Conservation (phyloP, 2,797 vertebrate species). For the Sebastes taczanowskii region DNA sequence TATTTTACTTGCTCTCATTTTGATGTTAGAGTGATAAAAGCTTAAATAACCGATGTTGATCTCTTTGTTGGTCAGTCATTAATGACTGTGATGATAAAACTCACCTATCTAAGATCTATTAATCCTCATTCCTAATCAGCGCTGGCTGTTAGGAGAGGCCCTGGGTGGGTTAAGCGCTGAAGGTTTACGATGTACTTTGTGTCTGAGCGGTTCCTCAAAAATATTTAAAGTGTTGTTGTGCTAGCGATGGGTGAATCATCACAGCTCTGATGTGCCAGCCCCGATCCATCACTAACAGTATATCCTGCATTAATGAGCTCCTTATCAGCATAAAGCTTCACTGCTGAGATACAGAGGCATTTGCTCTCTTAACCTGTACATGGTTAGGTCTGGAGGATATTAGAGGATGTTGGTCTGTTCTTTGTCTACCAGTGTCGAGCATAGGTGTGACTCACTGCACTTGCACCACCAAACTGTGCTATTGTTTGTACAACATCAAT, state of each 20-base stretch:
- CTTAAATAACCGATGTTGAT: background rate
- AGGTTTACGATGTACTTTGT: conserved; percentile 37
- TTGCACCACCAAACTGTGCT: conserved; percentile 33
- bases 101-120: background rate
- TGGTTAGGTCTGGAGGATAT: conserved; percentile 37
- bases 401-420: conserved; percentile 34
- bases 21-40: background rate
- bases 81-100: background rate
- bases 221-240: conserved; percentile 59
- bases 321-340: conserved; percentile 62
- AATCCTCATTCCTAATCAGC: background rate
- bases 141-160: conserved; percentile 13
- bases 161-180: conserved; percentile 18
- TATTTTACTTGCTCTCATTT: background rate
- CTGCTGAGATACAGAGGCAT: conserved; percentile 48
- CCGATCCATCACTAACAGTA: conserved; percentile 56
- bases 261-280: conserved; percentile 45
- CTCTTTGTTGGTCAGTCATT: background rate
- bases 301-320: conserved; percentile 67
- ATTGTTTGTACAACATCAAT: conserved; percentile 33
- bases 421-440: conserved; percentile 44
- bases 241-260: conserved; percentile 72
- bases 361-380: conserved; percentile 62
- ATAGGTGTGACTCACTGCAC: conserved; percentile 57
- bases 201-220: conserved; percentile 45